Base-by-base conservation (phyloP, 2,113 vertebrate genomes). In the Salvator merianae region DNA sequence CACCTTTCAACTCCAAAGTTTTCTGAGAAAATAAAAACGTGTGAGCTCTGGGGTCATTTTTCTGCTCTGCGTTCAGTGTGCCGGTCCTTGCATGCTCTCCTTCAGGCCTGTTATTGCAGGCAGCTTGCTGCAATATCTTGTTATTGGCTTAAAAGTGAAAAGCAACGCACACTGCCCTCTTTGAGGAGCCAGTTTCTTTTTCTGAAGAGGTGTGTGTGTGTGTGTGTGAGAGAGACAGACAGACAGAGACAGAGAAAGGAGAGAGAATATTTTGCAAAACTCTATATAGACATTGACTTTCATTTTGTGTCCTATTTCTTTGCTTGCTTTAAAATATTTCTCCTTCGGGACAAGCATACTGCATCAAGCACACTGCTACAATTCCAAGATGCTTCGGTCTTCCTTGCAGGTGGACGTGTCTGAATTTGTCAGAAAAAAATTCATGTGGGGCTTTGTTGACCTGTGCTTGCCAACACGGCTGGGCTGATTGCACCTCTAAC, bases 1-100 rank as follows among this genome's bases (percentile, higher is more conserved):
- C 84, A 72, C 81, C 92, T 90, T 90, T 40, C 89, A 88, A 69
- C 88, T 87, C 77, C 74, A 6, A 12, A 88, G 91, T 84, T 92
- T 90, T 77, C 88, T 89, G 83, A 90, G 89, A 88, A 90, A 91
- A 90, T 0, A 91, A 32, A 84, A 89, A 26, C 8, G 3, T 74
- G 83, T 0, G 38, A 92, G 84, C 84, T 40, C 2, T 0, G 0
- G 77, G 66, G 38, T 65, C 0, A 0, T 43, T 82, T 63, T 40
- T 81, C 78, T 40, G n/a, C 1, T 1, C 78, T 40, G 87, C 63
- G 74, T 77, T n/a, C 1, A 5, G 59, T 47, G 83, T 40, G 77
- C 68, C 69, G 28, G 32, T 0, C 0, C 40, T 40, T 40, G n/a
- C 82, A 62, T 13, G 34, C 53, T 53, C 74, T 59, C 63, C 77